Base-by-base conservation (phyloP, 2,797 vertebrate species). In the Tolypeutes matacus region DNA sequence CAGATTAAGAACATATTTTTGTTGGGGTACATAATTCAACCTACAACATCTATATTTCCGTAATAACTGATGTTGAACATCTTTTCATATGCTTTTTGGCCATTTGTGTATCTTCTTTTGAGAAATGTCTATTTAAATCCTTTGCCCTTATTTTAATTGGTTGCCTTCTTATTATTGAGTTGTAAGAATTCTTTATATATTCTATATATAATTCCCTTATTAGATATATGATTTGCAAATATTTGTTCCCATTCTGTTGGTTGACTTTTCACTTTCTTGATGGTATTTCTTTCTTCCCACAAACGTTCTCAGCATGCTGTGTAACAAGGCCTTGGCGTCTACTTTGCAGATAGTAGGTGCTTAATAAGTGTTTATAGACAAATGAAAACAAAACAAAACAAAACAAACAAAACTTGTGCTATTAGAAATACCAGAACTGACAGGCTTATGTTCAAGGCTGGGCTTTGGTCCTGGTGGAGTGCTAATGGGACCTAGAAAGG, bases 111-210 rank as follows among this genome's bases (percentile, higher is more conserved):
- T 58, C 78, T 56, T 56, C 64, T 93, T 77, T 73, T 29, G 36
- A 67, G 53, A 89, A 89, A 92, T 89, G n/a, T 76, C 31, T 84
- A 36, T 92, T 86, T 34, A 78, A 51, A 67, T 67, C 2, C 15
- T 75, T 93, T 75, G 60, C 34, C 29, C 2, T 21, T 91, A 78
- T 88, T 64, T 62, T 56, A 51, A 60, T 58, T 58, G 21, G 25
- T 31, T 64, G 42, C 76, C 49, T 76, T 76, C 69, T 76, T 17
- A 20, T 93, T 73, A 62, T 46, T 77, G 77, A 93, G n/a, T 83
- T 27, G 0, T 93, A 64, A 56, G 34, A 62, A 25, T 53, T 89
- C 67, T 88, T 85, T 73, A 39, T 31, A 34, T 81, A 36, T 53
- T 64, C 67, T 53, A 34, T 53, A 39, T 64, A 53, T 11, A 80